These are phyloP conservation scores for Danaus plexippus DNA, from an alignment of 1,140 invertebrate genomes.

Conservation along the genomic window DNA sequence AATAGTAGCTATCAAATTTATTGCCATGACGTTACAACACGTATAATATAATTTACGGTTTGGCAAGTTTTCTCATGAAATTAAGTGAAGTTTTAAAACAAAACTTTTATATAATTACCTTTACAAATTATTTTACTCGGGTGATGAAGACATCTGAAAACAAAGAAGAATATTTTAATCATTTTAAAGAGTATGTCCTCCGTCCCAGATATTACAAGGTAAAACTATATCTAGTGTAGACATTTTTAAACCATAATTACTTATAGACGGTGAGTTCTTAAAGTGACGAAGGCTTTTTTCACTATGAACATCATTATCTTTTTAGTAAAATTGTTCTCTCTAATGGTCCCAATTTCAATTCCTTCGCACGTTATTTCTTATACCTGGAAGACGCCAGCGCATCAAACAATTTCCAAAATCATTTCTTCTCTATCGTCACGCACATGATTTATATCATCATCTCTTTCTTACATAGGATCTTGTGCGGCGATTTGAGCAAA, in stretches of 20 bases:
- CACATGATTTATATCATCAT: constrained; percentile 26
- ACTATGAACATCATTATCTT: constrained; percentile 36
- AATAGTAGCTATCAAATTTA: constrained; percentile 26
- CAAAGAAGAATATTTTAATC: constrained; percentile 15
- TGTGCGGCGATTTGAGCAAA: constrained; percentile 55
- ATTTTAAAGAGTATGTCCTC: neutral
- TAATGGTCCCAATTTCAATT: constrained; percentile 54
- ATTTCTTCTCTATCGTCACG: constrained; percentile 27
- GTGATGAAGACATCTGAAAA: constrained; percentile 41
- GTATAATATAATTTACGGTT: constrained; percentile 21
- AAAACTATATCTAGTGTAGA: too few species aligned
- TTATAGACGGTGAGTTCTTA: neutral
- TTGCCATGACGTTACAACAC: constrained; percentile 18
- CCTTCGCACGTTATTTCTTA: constrained; percentile 52
- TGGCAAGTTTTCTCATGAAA: constrained; percentile 18
- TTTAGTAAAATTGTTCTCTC: constrained; percentile 32
- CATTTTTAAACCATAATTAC: too few species aligned
- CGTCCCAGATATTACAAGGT: too few species aligned
- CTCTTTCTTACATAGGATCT: constrained; percentile 37
- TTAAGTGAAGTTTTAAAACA: neutral
- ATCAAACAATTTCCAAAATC: constrained; percentile 28
- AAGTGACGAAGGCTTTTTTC: constrained; percentile 23
- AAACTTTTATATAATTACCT: constrained; percentile 22
- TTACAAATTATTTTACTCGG: constrained; percentile 37
- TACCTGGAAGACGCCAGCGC: constrained; percentile 43